Conservation (phyloP, 2,888 invertebrate species). For the Phoronis australis region DNA sequence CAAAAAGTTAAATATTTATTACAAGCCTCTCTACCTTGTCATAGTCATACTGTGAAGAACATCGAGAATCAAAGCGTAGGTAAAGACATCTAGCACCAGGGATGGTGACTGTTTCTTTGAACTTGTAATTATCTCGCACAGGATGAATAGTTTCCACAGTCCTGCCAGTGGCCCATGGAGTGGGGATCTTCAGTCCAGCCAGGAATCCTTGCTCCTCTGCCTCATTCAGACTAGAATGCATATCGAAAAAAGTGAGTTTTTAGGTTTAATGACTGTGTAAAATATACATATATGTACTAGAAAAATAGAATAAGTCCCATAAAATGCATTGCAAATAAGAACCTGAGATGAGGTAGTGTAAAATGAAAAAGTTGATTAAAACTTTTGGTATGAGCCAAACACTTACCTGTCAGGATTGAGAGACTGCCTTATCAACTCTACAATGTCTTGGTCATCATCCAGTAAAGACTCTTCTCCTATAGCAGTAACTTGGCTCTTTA, state of each 20-base stretch:
- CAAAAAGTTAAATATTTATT: too few species aligned
- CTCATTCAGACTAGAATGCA: constrained; percentile 9
- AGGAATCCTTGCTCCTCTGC: constrained; percentile 46
- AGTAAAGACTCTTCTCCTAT: constrained; percentile 29
- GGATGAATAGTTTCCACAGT: constrained; percentile 51
- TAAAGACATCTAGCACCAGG: constrained; percentile 51
- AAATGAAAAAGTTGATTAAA: too few species aligned
- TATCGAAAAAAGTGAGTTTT: background rate
- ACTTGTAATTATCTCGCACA: constrained; percentile 51
- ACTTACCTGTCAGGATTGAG: constrained; percentile 32
- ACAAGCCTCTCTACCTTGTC: constrained; percentile 49
- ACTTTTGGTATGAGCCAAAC: too few species aligned
- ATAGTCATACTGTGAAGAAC: constrained; percentile 54
- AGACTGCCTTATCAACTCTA: constrained; percentile 40
- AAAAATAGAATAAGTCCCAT: too few species aligned
- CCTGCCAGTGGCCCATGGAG: constrained; percentile 53
- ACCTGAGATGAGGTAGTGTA: too few species aligned
- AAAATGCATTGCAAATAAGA: too few species aligned
- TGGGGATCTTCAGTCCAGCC: constrained; percentile 46
- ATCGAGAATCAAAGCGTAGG: constrained; percentile 47
- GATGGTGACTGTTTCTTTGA: constrained; percentile 51
- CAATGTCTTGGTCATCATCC: constrained; percentile 32
- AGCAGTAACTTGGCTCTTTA: constrained; percentile 40
- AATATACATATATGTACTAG: background rate
- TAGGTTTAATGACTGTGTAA: background rate